These are phyloP conservation scores for Drosophila mettleri DNA, from an alignment of 2,888 invertebrate species.

Conservation along the genomic window DNA sequence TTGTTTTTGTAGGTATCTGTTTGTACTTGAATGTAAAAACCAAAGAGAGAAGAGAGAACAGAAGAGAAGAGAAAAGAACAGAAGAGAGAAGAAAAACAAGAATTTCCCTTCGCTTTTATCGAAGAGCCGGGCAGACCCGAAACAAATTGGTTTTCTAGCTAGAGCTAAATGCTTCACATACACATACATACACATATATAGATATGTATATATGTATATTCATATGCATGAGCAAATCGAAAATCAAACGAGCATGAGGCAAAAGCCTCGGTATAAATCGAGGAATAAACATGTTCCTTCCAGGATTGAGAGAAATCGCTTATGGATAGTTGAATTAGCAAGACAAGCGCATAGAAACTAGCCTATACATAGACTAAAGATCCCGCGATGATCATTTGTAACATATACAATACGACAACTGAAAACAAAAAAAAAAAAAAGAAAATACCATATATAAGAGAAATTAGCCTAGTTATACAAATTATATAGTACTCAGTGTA, in stretches of 20 bases:
- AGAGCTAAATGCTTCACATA: conserved; percentile 54
- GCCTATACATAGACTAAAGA: conserved; percentile 70
- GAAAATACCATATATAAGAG: conserved; percentile 45
- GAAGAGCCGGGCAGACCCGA: conserved; percentile 20
- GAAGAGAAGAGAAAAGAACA: too few species aligned
- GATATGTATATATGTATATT: conserved; percentile 7
- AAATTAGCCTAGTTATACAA: conserved; percentile 72
- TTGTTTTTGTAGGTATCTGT: conserved; percentile 55
- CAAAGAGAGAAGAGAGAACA: too few species aligned
- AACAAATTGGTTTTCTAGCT: conserved; percentile 59
- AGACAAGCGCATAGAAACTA: conserved; percentile 53
- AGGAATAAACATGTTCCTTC: conserved; percentile 48
- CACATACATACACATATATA: neutral
- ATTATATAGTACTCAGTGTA: conserved; percentile 40
- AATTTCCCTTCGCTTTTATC: conserved; percentile 28
- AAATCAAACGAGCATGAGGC: conserved; percentile 58
- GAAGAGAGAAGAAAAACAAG: neutral
- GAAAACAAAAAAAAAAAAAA: neutral
- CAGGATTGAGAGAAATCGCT: conserved; percentile 35
- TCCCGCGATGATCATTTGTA: conserved; percentile 69
- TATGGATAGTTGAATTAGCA: conserved; percentile 22
- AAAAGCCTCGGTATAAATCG: conserved; percentile 38
- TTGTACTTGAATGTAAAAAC: conserved; percentile 44
- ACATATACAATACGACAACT: conserved; percentile 75
- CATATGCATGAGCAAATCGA: conserved; percentile 29